A percentile compares a stretch with the other conserved stretches of the same genome.
Conservation (phyloP, 1,140 invertebrate genomes). For the Drosophila seguyi region DNA sequence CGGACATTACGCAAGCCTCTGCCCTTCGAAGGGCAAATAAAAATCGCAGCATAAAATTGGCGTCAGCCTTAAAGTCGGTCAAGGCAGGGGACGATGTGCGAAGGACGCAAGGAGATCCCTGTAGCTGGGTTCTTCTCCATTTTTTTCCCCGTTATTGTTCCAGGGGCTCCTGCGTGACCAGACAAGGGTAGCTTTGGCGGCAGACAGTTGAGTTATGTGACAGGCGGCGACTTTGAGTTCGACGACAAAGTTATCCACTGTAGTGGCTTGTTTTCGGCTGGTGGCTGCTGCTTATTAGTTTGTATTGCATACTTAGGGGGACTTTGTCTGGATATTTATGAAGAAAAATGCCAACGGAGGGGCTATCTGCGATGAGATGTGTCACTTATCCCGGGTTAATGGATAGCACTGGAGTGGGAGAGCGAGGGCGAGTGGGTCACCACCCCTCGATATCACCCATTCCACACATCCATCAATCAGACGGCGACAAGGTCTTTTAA, state of each 20-base stretch:
- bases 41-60: conserved; percentile 75
- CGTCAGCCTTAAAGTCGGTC: conserved; percentile 83
- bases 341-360: conserved; percentile 57
- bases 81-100: conserved; percentile 46
- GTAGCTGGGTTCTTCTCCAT: conserved; percentile 9
- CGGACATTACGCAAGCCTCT: conserved; percentile 21
- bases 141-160: conserved; percentile 5
- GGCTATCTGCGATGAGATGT: conserved; percentile 62
- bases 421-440: neutral
- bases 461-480: conserved; percentile 65
- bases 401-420: conserved; percentile 8
- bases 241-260: conserved; percentile 39
- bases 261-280: conserved; percentile 64
- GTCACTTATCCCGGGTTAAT: conserved; percentile 72
- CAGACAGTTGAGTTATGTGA: conserved; percentile 82
- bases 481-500: conserved; percentile 60
- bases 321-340: conserved; percentile 76
- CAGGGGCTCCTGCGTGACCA: conserved; percentile 71
- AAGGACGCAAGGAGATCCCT: conserved; percentile 30
- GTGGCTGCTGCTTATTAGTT: conserved; percentile 77
- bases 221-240: conserved; percentile 51
- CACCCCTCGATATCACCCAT: conserved; percentile 18
- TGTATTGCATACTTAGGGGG: conserved; percentile 62
- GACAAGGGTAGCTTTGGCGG: conserved; percentile 77
- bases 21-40: conserved; percentile 37